Conservation (phyloP, 30 jellyfish, hydroid and myxozoan genomes). For the Clytia hemisphaerica region DNA sequence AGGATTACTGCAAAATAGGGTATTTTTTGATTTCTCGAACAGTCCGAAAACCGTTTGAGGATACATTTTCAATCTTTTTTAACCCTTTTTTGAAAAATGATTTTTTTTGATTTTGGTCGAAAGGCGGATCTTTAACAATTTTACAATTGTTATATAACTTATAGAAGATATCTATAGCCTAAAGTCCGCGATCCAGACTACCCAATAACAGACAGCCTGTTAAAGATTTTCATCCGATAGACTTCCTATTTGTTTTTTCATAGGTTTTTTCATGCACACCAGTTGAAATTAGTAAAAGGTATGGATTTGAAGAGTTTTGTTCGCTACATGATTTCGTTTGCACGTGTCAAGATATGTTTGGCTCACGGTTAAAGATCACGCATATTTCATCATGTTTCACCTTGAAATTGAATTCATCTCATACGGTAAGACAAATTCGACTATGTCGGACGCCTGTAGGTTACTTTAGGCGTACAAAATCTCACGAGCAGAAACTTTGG, state of each 20-base stretch:
- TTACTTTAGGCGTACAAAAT: no score
- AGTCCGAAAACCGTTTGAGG: no score
- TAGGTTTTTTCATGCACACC: conserved; percentile 94
- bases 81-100: no score
- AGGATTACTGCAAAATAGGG: no score
- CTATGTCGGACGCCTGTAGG: no score
- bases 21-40: no score
- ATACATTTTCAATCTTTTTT: no score
- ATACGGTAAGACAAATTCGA: conserved; percentile 21
- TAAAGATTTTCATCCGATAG: no score
- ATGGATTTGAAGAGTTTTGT: conserved; percentile 76
- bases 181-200: no score
- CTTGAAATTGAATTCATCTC: conserved; percentile 48
- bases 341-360: conserved; percentile 64
- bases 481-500: no score
- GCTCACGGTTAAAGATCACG: conserved; percentile 35
- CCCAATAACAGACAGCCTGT: no score
- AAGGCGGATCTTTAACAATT: background rate
- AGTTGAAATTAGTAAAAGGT: conserved; percentile 29
- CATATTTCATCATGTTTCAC: conserved; percentile 86
- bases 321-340: conserved; percentile 81
- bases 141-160: background rate
- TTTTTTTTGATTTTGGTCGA: background rate
- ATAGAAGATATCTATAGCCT: no score
- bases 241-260: background rate